These are phyloP conservation scores for Drosophila recens DNA, from an alignment of 2,888 invertebrate species.

Conservation along the genomic window DNA sequence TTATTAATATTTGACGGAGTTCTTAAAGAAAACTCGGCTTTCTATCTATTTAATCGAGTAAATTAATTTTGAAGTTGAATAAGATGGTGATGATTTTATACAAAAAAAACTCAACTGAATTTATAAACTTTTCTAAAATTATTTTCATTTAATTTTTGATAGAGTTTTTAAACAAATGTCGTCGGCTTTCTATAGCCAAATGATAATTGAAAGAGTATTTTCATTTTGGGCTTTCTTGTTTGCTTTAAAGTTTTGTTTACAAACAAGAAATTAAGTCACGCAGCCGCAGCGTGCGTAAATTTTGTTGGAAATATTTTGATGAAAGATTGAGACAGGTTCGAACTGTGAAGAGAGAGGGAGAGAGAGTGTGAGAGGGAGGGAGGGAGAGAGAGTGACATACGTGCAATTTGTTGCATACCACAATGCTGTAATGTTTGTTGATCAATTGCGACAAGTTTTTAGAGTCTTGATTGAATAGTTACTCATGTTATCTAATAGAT, in stretches of 20 bases:
- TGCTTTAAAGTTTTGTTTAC: conserved; percentile 31
- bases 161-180: background rate
- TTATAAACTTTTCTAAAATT: background rate
- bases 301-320: conserved; percentile 41
- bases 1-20: too few species aligned
- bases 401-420: conserved; percentile 17
- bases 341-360: background rate
- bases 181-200: background rate
- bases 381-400: background rate
- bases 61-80: background rate
- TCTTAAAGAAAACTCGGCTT: too few species aligned
- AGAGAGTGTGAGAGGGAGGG: background rate
- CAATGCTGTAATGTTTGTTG: conserved; percentile 18
- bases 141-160: background rate
- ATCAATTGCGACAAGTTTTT: conserved; percentile 39
- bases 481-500: conserved; percentile 51
- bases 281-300: conserved; percentile 55
- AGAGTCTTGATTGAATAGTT: conserved; percentile 34
- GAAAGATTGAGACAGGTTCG: conserved; percentile 9
- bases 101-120: background rate
- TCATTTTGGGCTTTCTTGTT: background rate
- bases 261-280: conserved; percentile 43
- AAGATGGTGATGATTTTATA: background rate
- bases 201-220: background rate
- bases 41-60: background rate